A percentile compares a stretch with the other conserved stretches of the same genome.
Evolutionary conservation across 92 coral and sea anemone species (phyloP).

Genomic region (Chrysogorgia sp.): DNA sequence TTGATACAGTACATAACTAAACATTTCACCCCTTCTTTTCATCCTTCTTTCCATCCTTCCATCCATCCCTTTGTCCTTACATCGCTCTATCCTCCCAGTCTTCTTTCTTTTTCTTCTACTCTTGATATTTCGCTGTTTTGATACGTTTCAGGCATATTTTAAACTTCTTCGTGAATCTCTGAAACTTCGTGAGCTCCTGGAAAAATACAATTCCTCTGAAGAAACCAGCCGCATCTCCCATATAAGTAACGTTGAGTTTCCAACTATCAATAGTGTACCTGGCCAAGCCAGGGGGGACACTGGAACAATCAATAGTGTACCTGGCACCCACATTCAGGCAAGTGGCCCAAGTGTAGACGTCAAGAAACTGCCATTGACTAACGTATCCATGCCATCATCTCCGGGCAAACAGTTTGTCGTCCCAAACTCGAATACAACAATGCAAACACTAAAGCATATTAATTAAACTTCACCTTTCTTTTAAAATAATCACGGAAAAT

Average conservation of each 20-base stretch:
- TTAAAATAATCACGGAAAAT: too few species aligned
- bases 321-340: not conserved
- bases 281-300: not conserved
- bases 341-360: not conserved
- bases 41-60: constrained; percentile 5
- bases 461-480: too few species aligned
- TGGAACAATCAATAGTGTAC: not conserved
- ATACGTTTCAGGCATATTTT: constrained; percentile 18
- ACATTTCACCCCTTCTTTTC: not conserved
- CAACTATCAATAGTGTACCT: not conserved
- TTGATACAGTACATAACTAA: too few species aligned
- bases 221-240: not conserved
- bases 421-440: too few species aligned
- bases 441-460: too few species aligned
- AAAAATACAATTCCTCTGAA: not conserved
- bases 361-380: not conserved
- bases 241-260: constrained; percentile 1
- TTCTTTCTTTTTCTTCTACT: not conserved
- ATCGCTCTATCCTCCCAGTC: not conserved
- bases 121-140: not conserved
- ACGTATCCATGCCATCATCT: too few species aligned
- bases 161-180: not conserved
- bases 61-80: not conserved
- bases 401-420: too few species aligned
- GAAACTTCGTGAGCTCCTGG: not conserved